Base-by-base conservation (phyloP, 2,888 invertebrate genomes). In the Acleris holmiana region DNA sequence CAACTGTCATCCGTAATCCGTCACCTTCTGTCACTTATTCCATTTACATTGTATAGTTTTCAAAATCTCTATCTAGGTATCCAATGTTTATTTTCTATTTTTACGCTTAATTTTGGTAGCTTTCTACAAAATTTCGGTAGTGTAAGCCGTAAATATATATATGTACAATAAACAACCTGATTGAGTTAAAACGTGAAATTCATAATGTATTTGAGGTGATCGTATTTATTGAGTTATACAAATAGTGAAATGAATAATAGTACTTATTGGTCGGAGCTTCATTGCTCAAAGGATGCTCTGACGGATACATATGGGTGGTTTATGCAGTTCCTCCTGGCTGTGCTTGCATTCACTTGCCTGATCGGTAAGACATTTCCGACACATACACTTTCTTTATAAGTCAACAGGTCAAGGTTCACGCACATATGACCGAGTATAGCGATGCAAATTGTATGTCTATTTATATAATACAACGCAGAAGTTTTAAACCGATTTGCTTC, bases 271-370 rank as follows among this genome's bases (percentile, higher is more conserved):
- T 86, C 91, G 25, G 88, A 88, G 77, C 87, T 93, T 40, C 95
- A 95, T 79, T 95, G 95, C 85, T 93, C 93, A 53, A 95, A 95
- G 81, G 94, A 95, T 93, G 95, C 95, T 17, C 91, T 96, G 48
- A 96, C 95, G 13, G 95, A 95, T 82, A 94, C 94, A 68, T 95
- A 95, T 84, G 95, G 96, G 67, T 96, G 95, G 96, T 94, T 95
- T 80, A 90, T 96, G 80, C 96, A 96, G 83, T 94, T 94, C 67
- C 84, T 96, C 63, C 80, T 96, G 69, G 96, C 96, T 19, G 92
- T 94, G 69, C 86, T 96, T 74, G 96, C 96, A 23, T 96, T 96
- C 84, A 95, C 95, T 56, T 95, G 95, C 78, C 85, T 96, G 71
- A 94, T 96, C 76, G 94, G 96, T 95, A 93, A 94, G 93, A 77